Percentiles rank a stretch among this genome's conserved stretches.
phyloP scores from a whole-genome alignment of 2,888 invertebrate species.

The Epinotia nisella region DNA sequence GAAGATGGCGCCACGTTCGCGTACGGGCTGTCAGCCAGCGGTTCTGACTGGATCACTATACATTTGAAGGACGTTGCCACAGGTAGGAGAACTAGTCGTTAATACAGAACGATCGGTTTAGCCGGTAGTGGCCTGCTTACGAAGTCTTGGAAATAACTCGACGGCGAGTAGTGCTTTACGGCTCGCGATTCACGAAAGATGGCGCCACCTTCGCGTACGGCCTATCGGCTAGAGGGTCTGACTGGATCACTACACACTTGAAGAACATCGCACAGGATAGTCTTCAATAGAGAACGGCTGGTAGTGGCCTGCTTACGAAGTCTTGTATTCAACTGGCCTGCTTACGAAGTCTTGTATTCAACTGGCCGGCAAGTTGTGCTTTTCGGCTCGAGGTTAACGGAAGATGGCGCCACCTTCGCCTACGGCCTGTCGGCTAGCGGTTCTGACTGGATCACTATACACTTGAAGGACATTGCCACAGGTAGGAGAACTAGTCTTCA shows the following conservation, averaged over 20 bases:
- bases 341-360: no score
- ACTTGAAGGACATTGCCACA: slow-evolving; percentile 84
- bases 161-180: no score
- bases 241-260: slow-evolving; percentile 89
- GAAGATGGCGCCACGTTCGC: slow-evolving; percentile 96
- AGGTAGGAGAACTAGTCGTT: background rate
- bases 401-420: slow-evolving; percentile 95
- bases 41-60: slow-evolving; percentile 98
- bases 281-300: no score
- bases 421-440: slow-evolving; percentile 97
- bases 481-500: slow-evolving; percentile 80
- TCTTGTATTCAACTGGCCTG: no score
- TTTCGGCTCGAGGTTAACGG: slow-evolving; percentile 91
- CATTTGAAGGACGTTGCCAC: slow-evolving; percentile 88
- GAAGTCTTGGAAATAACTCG: no score
- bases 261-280: slow-evolving; percentile 74
- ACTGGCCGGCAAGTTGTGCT: slow-evolving; percentile 89
- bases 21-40: slow-evolving; percentile 95
- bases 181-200: slow-evolving; percentile 97
- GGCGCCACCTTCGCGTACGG: slow-evolving; percentile 96
- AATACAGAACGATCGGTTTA: slow-evolving; percentile 84
- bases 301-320: no score
- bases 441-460: slow-evolving; percentile 92
- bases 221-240: slow-evolving; percentile 96
- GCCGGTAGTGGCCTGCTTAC: no score